Percentiles rank a stretch among this genome's conserved stretches.
These are phyloP conservation scores for Scaeva pyrastri DNA, from an alignment of 2,888 invertebrate genomes.

Conservation along the genomic window DNA sequence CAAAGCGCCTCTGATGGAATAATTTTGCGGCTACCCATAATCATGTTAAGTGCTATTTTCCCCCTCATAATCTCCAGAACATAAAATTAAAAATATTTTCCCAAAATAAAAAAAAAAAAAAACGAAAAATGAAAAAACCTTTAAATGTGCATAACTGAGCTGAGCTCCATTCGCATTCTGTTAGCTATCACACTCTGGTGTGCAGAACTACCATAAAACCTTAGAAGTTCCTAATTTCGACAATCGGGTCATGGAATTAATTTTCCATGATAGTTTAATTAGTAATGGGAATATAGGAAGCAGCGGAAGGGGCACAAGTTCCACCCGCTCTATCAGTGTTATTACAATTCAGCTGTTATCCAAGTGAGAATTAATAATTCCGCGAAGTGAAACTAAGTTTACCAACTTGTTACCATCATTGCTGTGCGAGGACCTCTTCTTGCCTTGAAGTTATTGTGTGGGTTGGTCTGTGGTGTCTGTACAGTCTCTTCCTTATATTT, in stretches of 20 bases:
- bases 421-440: conserved; percentile 37
- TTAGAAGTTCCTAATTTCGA: conserved; percentile 53
- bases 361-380: conserved; percentile 68
- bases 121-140: not conserved
- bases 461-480: conserved; percentile 22
- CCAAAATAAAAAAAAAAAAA: not conserved
- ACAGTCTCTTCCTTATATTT: not conserved
- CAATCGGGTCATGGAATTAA: conserved; percentile 70
- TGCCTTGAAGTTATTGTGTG: conserved; percentile 52
- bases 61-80: not conserved
- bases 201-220: not conserved
- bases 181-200: not conserved
- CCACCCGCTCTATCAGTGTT: conserved; percentile 2
- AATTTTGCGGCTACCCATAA: not conserved
- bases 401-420: conserved; percentile 54
- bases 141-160: not conserved
- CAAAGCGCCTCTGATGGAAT: no score
- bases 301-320: not conserved
- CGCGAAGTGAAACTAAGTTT: conserved; percentile 67
- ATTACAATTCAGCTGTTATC: conserved; percentile 43
- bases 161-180: not conserved
- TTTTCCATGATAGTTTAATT: conserved; percentile 75
- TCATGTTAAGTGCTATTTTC: not conserved
- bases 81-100: not conserved
- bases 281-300: conserved; percentile 60